Evolutionary conservation across 1,140 invertebrate species (phyloP), one percentile per base, ranked within the genome.

Genomic region (Drosophila setifemur): DNA sequence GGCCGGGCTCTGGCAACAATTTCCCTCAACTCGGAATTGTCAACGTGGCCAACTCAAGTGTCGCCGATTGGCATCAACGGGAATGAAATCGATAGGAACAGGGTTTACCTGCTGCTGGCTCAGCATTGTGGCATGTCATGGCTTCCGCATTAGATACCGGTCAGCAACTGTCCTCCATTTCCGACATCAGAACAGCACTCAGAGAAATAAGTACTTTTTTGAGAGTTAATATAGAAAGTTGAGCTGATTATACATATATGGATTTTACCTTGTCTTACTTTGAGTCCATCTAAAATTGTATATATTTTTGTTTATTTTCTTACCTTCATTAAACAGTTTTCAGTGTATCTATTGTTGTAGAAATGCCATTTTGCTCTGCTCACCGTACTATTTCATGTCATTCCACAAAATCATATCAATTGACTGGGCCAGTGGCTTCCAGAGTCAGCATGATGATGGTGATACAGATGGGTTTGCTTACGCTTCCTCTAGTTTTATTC

Each of bases 1-100:
- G 40, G 11, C 33, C 11, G 39, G 18, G 3, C 16, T 45, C 21
- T 47, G 42, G 33, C 52, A 61, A 63, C 76, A 63, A 70, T 49
- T 54, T 68, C 7, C 18, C 23, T 2, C 5, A 2, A 3, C 25
- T 42, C 18, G 12, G 75, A 81, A 76, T 72, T 72, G 74, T 63
- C 55, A 63, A 78, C 79, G 79, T 85, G 73, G 73, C 70, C 53
- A 47, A 68, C 66, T 86, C 63, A 67, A 68, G 77, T 79, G 71
- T 52, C 60, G 26, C 37, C 50, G 81, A 85, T 73, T 76, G 85
- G 53, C 52, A 75, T 87, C 74, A 72, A 72, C 53, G 57, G 48
- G 55, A 61, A 52, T 66, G 39, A 66, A 57, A 71, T 66, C 47
- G 50, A 45, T 73, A 18, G 37, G 11, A 58, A 11, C 18, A 37